Percentiles rank a stretch among this genome's conserved stretches.
These are phyloP conservation scores for Crambe crambe DNA, from an alignment of 37 sponge, comb jelly and placozoan species.

Conservation along the genomic window DNA sequence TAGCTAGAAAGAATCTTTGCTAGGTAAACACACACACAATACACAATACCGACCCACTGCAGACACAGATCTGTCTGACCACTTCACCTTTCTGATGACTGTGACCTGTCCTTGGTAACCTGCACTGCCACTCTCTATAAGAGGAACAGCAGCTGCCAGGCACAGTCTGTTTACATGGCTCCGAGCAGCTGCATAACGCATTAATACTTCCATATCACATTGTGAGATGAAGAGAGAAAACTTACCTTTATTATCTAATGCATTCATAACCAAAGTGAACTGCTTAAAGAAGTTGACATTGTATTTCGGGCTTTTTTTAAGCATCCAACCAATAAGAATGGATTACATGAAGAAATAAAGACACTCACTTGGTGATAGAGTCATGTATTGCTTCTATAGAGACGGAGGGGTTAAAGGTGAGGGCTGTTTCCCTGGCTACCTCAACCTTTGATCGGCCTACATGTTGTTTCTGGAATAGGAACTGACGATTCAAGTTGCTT, in stretches of 20 bases:
- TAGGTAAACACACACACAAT: no score
- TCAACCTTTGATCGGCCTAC: constrained; percentile 95
- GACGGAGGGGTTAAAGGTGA: constrained; percentile 81
- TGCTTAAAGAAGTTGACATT: constrained; percentile 91
- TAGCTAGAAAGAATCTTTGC: no score
- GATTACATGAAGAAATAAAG: neutral
- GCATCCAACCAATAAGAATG: no score
- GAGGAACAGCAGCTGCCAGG: constrained; percentile 92
- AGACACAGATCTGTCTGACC: neutral
- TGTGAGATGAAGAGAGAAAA: neutral
- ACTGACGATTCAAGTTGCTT: constrained; percentile 97
- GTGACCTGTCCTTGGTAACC: constrained; percentile 99
- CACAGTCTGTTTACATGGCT: constrained; percentile 98
- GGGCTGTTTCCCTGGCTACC: constrained; percentile 90
- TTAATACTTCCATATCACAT: neutral
- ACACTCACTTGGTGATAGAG: constrained; percentile 69
- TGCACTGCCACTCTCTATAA: constrained; percentile 97
- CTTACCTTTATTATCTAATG: constrained; percentile 92
- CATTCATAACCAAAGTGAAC: constrained; percentile 97
- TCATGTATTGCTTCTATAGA: constrained; percentile 89
- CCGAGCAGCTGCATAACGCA: constrained; percentile 66
- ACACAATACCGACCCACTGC: no score
- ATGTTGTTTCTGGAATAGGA: constrained; percentile 96
- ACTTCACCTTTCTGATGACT: constrained; percentile 82
- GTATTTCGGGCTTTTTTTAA: constrained; percentile 74